Evolutionary conservation across 2,113 vertebrate genomes (phyloP).

Genomic region (Chloropsis cyanopogon): DNA sequence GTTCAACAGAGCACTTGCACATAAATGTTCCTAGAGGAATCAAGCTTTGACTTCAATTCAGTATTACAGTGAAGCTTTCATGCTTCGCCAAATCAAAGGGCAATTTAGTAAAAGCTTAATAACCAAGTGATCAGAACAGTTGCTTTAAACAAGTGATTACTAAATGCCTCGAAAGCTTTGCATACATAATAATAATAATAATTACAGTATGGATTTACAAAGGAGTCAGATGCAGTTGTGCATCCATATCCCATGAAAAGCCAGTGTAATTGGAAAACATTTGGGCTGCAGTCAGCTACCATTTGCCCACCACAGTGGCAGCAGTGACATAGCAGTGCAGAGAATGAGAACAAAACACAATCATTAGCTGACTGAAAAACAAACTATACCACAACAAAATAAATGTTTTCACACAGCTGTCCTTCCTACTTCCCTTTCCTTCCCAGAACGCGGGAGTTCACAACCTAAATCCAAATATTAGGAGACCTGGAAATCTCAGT

Average conservation of each 20-base stretch:
- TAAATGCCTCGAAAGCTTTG: not conserved
- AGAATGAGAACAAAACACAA: not conserved
- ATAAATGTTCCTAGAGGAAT: not conserved
- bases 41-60: not conserved
- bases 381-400: not conserved
- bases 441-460: constrained; percentile 6
- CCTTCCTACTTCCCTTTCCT: not conserved
- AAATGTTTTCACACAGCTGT: constrained; percentile 13
- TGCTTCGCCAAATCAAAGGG: not conserved
- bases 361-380: not conserved
- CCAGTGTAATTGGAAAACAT: not conserved
- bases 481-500: not conserved
- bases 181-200: not conserved
- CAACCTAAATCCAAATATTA: not conserved
- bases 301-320: not conserved
- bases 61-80: not conserved
- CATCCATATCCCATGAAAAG: not conserved
- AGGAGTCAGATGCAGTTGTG: not conserved
- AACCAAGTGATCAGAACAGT: not conserved
- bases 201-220: not conserved
- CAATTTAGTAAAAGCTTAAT: not conserved
- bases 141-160: not conserved
- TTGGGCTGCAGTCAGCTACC: not conserved
- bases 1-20: not conserved
- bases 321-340: not conserved